A percentile compares a stretch with the other conserved stretches of the same genome.
These are phyloP conservation scores for Saccostrea cuccullata DNA, from an alignment of 1,140 invertebrate genomes.

Conservation along the genomic window DNA sequence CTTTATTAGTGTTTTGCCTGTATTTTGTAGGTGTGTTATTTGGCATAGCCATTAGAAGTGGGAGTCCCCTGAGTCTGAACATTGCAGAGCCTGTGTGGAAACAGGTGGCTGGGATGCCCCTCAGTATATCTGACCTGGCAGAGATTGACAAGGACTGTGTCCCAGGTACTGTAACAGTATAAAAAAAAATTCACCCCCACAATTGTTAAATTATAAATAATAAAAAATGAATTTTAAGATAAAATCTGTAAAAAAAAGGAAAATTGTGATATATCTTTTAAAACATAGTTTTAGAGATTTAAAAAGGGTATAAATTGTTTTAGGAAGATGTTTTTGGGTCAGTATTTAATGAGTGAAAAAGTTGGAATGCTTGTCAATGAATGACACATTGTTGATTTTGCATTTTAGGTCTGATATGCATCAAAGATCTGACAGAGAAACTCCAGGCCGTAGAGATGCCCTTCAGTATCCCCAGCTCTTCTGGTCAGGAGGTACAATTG, in stretches of 20 bases:
- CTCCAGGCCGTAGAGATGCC: slow-evolving; percentile 93
- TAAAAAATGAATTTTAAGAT: too few relatives aligned
- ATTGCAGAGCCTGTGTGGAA: slow-evolving; percentile 91
- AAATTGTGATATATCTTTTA: not conserved
- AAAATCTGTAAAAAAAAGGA: not conserved
- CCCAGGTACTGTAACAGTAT: slow-evolving; percentile 83
- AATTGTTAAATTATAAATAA: too few relatives aligned
- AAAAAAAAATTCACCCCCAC: too few relatives aligned
- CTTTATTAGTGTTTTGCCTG: not conserved
- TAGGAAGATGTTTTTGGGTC: not conserved
- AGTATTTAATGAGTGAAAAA: not conserved
- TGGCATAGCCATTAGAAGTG: slow-evolving; percentile 96
- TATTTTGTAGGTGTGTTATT: slow-evolving; percentile 84
- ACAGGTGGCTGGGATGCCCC: slow-evolving; percentile 83
- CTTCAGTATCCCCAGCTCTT: slow-evolving; percentile 94
- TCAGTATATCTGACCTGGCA: slow-evolving; percentile 85
- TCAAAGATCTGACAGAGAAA: slow-evolving; percentile 90
- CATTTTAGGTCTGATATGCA: slow-evolving; percentile 87
- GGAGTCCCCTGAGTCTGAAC: slow-evolving; percentile 94
- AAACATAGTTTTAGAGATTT: too few relatives aligned
- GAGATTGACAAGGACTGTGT: slow-evolving; percentile 97
- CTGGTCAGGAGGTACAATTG: slow-evolving; percentile 90
- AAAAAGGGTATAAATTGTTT: not conserved
- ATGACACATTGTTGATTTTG: not conserved
- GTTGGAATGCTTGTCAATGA: not conserved